Percentiles rank a stretch among this genome's conserved stretches.
Conservation (phyloP, 2,888 invertebrate species). For the Eulithis testata region DNA sequence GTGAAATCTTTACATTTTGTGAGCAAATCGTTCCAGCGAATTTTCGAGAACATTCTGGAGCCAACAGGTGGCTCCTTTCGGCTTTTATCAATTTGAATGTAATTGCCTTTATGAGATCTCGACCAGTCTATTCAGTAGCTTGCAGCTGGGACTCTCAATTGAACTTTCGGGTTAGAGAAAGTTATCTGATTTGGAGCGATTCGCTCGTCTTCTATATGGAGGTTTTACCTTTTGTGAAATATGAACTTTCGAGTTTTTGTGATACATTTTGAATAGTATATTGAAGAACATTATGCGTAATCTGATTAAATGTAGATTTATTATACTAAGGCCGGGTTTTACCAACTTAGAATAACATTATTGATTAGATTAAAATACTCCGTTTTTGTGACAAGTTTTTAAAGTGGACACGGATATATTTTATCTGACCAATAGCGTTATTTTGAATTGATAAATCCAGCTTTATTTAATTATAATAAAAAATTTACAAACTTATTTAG, state of each 20-base stretch:
- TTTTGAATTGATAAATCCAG: no score
- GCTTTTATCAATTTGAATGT: conserved; percentile 74
- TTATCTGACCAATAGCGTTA: no score
- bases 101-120: conserved; percentile 62
- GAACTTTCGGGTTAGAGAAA: conserved; percentile 36
- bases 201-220: conserved; percentile 23
- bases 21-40: conserved; percentile 36
- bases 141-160: conserved; percentile 39
- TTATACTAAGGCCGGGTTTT: no score
- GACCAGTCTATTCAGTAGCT: conserved; percentile 40
- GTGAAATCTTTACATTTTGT: conserved; percentile 31
- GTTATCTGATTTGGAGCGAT: conserved; percentile 39
- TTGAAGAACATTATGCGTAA: not conserved
- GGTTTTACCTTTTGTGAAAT: conserved; percentile 21
- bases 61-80: conserved; percentile 73
- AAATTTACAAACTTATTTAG: no score
- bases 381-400: no score
- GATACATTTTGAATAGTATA: conserved; percentile 13
- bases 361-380: no score
- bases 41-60: conserved; percentile 62
- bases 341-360: no score
- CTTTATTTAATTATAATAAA: no score
- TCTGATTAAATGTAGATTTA: no score
- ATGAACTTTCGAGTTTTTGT: conserved; percentile 4
- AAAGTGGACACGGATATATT: no score